phyloP scores from a whole-genome alignment of 2,797 vertebrate genomes.

The Pangasius sanitwongsei region DNA sequence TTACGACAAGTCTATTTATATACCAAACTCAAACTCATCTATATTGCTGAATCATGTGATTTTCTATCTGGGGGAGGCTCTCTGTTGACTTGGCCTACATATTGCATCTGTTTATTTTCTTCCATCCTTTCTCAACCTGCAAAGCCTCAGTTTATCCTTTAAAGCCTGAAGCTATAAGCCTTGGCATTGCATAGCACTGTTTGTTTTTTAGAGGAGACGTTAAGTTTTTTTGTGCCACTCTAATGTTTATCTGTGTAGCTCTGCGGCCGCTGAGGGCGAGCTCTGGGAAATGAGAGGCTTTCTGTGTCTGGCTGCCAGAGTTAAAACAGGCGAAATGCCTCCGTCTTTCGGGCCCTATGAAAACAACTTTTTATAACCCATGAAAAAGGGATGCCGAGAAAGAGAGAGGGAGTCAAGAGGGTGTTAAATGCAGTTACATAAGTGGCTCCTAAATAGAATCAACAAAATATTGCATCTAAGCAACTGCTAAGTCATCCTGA shows the following conservation, averaged over 20 bases:
- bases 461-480: conserved; percentile 47
- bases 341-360: conserved; percentile 46
- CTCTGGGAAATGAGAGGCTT: conserved; percentile 58
- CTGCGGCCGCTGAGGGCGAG: conserved; percentile 52
- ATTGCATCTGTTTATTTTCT: conserved; percentile 32
- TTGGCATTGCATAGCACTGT: conserved; percentile 41
- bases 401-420: conserved; percentile 27
- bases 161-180: conserved; percentile 37
- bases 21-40: conserved; percentile 34
- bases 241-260: conserved; percentile 60
- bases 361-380: conserved; percentile 61
- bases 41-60: conserved; percentile 49
- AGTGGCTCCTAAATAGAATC: conserved; percentile 42
- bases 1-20: conserved; percentile 42
- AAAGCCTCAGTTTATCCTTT: conserved; percentile 46
- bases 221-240: conserved; percentile 43
- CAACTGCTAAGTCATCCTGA: conserved; percentile 44
- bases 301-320: conserved; percentile 59
- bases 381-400: conserved; percentile 41
- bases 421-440: conserved; percentile 48
- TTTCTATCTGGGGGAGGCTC: conserved; percentile 40
- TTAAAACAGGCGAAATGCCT: conserved; percentile 58
- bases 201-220: conserved; percentile 53
- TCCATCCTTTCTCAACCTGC: conserved; percentile 19
- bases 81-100: conserved; percentile 50